phyloP scores from a whole-genome alignment of 2,113 vertebrate species.

The Columba janthina region DNA sequence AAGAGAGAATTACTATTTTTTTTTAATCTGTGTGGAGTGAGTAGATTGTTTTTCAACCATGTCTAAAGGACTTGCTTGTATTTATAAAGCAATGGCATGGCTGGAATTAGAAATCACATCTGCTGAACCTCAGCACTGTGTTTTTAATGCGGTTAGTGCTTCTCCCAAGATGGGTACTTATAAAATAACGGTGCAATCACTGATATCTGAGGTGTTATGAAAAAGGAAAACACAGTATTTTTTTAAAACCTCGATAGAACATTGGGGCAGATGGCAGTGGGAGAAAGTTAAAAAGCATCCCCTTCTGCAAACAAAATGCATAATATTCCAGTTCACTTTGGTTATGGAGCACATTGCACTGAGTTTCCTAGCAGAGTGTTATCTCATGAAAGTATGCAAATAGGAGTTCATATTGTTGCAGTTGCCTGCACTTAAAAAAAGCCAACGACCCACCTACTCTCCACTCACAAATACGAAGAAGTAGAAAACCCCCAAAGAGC shows the following conservation, averaged over 20 bases:
- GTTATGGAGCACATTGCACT: neutral
- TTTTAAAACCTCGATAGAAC: neutral
- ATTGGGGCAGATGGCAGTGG: neutral
- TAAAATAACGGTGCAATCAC: neutral
- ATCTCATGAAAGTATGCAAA: fast-evolving
- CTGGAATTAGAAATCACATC: neutral
- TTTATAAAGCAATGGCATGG: neutral
- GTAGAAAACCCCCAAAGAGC: neutral
- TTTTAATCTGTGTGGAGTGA: neutral
- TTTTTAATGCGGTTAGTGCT: neutral
- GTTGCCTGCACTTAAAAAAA: neutral
- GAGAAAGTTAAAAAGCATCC: neutral
- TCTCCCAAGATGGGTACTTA: neutral
- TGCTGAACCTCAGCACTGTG: neutral
- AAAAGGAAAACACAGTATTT: neutral
- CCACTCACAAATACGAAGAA: fast-evolving
- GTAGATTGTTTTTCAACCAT: neutral
- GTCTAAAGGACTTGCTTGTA: neutral
- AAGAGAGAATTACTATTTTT: neutral
- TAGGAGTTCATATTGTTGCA: neutral
- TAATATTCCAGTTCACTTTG: neutral
- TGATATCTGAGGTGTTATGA: neutral
- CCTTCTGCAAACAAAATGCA: neutral
- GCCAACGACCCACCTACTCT: neutral
- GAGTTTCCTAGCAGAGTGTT: neutral